These are phyloP conservation scores for Leucophora obtusa DNA, from an alignment of 2,888 invertebrate species.

Conservation along the genomic window DNA sequence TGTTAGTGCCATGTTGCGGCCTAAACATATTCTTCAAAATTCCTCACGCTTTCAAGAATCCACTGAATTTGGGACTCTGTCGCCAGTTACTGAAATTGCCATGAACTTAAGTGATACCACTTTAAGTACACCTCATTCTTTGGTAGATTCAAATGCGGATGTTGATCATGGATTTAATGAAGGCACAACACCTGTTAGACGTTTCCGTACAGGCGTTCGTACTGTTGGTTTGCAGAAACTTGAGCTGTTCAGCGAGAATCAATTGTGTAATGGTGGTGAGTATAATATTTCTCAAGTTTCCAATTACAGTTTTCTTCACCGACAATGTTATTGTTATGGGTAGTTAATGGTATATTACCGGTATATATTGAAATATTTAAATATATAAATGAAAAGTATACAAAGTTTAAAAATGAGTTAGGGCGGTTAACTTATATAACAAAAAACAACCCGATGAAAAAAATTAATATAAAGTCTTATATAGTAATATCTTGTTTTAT, in stretches of 20 bases:
- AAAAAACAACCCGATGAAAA: too few relatives aligned
- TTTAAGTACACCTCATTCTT: constrained; percentile 12
- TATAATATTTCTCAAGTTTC: too few relatives aligned
- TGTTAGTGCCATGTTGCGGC: constrained; percentile 22
- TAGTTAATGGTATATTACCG: too few relatives aligned
- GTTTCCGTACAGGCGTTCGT: not conserved
- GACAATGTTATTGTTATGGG: too few relatives aligned
- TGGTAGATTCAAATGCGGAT: not conserved
- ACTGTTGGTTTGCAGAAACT: not conserved
- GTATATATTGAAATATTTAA: too few relatives aligned
- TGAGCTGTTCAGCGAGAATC: not conserved
- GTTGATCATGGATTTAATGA: constrained; percentile 28
- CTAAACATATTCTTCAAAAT: constrained; percentile 38
- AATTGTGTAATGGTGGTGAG: constrained; percentile 37
- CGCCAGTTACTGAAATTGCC: constrained; percentile 62
- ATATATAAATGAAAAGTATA: too few relatives aligned
- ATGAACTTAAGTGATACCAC: constrained; percentile 61
- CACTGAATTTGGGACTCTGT: constrained; percentile 23
- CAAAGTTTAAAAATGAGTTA: too few relatives aligned
- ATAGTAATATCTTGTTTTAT: too few relatives aligned
- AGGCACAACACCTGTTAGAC: constrained; percentile 33
- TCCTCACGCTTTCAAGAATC: constrained; percentile 27
- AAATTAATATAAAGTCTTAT: too few relatives aligned
- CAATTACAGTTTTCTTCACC: too few relatives aligned
- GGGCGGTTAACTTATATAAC: too few relatives aligned